A percentile compares a stretch with the other conserved stretches of the same genome.
phyloP scores from a whole-genome alignment of 2,113 vertebrate genomes.

The Odobenus rosmarus region DNA sequence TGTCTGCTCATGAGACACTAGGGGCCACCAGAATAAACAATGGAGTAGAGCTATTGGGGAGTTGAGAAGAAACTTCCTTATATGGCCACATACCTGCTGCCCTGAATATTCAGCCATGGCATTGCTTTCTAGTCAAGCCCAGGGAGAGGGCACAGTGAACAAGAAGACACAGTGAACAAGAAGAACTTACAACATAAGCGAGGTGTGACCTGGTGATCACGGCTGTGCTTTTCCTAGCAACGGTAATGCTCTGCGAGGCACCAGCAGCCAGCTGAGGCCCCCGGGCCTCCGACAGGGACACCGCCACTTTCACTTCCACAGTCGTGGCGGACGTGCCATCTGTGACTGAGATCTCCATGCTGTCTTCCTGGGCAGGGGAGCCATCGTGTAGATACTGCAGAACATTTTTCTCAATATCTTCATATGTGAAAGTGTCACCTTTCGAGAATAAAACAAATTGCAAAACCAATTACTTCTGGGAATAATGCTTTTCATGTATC shows the following conservation, averaged over 20 bases:
- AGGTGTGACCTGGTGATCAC: constrained; percentile 91
- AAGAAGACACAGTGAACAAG: too few relatives aligned
- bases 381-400: constrained; percentile 93
- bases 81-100: rapidly evolving
- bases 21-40: not conserved
- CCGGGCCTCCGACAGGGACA: constrained; percentile 81
- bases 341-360: constrained; percentile 93
- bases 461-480: constrained; percentile 12
- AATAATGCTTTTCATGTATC: not conserved
- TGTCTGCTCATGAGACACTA: not conserved
- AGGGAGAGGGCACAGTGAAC: not conserved
- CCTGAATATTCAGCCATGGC: not conserved
- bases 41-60: not conserved
- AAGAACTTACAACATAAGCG: constrained; percentile 90
- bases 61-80: not conserved
- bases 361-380: constrained; percentile 87
- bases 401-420: constrained; percentile 89
- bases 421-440: constrained; percentile 95
- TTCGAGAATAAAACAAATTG: constrained; percentile 65
- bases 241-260: constrained; percentile 88
- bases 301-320: constrained; percentile 88
- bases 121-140: not conserved
- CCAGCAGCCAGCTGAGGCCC: constrained; percentile 87
- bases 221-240: constrained; percentile 90
- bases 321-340: constrained; percentile 89